A percentile compares a stretch with the other conserved stretches of the same genome.
Evolutionary conservation across 1,140 invertebrate genomes (phyloP).

Genomic region (Metopolophium dirhodum): DNA sequence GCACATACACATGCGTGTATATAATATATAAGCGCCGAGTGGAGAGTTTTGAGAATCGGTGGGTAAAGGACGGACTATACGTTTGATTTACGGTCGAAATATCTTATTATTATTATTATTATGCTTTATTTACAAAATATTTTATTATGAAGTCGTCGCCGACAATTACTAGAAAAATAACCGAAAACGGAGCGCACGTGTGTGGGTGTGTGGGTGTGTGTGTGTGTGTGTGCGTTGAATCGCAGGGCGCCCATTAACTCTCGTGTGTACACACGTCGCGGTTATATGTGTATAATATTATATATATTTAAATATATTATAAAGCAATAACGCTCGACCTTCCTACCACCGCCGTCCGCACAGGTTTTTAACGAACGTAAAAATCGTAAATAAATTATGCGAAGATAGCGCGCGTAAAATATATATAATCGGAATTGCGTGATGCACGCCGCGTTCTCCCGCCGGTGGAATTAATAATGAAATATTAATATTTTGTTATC

Average conservation of each 20-base stretch:
- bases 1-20: not conserved
- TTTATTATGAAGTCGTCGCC: not conserved
- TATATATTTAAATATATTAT: slow-evolving; percentile 8
- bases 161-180: slow-evolving; percentile 21
- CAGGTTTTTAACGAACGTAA: not conserved
- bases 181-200: not conserved
- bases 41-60: not conserved
- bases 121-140: not conserved
- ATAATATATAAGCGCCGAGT: not conserved
- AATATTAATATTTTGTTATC: slow-evolving; percentile 18
- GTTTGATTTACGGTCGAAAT: slow-evolving; percentile 31
- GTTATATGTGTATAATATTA: not conserved
- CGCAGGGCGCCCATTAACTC: not conserved
- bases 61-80: not conserved
- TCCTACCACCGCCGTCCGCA: not conserved
- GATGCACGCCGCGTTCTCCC: slow-evolving; percentile 18
- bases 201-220: too few species aligned
- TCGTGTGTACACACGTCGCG: not conserved
- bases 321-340: not conserved
- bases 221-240: not conserved
- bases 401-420: not conserved
- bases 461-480: not conserved
- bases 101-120: not conserved
- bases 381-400: slow-evolving; percentile 38
- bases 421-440: not conserved